phyloP scores from a whole-genome alignment of 2,888 invertebrate genomes.

The Synanthedon andrenaeformis region DNA sequence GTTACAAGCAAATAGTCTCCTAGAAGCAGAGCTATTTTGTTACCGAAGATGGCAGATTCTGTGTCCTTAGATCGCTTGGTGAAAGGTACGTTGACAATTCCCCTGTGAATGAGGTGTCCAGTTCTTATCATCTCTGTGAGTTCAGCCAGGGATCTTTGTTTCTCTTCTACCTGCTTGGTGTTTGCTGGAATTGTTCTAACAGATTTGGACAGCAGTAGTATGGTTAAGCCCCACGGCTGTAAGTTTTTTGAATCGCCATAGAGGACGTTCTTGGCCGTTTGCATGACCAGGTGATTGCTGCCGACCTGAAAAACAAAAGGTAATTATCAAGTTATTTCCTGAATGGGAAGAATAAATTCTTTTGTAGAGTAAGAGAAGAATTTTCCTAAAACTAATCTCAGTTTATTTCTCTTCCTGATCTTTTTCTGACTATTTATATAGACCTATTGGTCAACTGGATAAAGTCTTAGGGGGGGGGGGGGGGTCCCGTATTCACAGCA shows the following conservation, averaged over 20 bases:
- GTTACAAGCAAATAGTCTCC: conserved; percentile 88
- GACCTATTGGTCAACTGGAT: no score
- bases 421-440: no score
- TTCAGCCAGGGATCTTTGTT: conserved; percentile 65
- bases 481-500: no score
- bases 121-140: conserved; percentile 90
- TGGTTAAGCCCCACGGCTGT: conserved; percentile 88
- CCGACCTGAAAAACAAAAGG: conserved; percentile 67
- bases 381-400: no score
- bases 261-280: conserved; percentile 85
- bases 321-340: neutral
- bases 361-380: no score
- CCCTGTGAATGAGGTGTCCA: conserved; percentile 84
- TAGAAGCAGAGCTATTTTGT: conserved; percentile 87
- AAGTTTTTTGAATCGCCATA: conserved; percentile 86
- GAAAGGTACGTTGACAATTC: conserved; percentile 58
- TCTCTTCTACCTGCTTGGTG: conserved; percentile 69
- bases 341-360: no score
- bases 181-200: conserved; percentile 58
- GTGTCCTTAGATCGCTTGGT: conserved; percentile 70
- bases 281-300: conserved; percentile 86
- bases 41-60: conserved; percentile 85
- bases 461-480: no score
- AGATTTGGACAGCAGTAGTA: conserved; percentile 85
- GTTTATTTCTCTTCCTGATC: no score